Base-by-base conservation (phyloP, 2,113 vertebrate genomes). In the Sitta europaea region DNA sequence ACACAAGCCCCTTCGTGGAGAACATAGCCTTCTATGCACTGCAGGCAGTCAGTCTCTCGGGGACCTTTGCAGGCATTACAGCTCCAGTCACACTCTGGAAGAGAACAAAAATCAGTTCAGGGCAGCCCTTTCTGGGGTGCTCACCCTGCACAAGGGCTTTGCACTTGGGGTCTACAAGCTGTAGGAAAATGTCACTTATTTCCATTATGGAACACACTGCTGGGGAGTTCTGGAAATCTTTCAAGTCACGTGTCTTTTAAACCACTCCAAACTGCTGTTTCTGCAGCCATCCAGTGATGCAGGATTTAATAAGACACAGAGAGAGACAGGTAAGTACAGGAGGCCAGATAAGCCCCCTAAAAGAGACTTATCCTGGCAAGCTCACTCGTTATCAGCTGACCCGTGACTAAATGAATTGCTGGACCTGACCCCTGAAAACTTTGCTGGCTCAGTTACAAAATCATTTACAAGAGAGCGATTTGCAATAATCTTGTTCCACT, bases 41-140 rank as follows among this genome's bases (percentile, higher is more conserved):
- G 99, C 90, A 99, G 97, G 96, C 99, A 99, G 97, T 99, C 99
- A 0, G 97, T 99, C 38, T 93, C 96, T 66, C 97, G 97, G 4
- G 99, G 99, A 13, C 99, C 99, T 12, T 78, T 97, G 36, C 99
- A 99, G 4, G 98, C 96, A 0, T 98, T 99, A 79, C 99, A 99
- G 96, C 98, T 99, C 99, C 99, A 99, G 86, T 99, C 99, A 54
- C 99, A 99, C 96, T 99, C 99, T 99, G 92, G 22, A 94, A 97
- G 67, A 15, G 61, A 90, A 40, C 66, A 73, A 7, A 65, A 61
- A 36, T 8, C 43, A 36, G 9, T 1, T 11, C 86, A 51, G 88
- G 57, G n/a, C 68, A 86, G 65, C 36, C 38, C 31, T 22, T 66
- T n/a, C 42, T 4, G 29, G 45, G 25, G 5, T 42, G 55, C 73